Percentiles rank a stretch among this genome's conserved stretches.
Evolutionary conservation across 2,797 vertebrate species (phyloP).

Genomic region (Botia almorhae): DNA sequence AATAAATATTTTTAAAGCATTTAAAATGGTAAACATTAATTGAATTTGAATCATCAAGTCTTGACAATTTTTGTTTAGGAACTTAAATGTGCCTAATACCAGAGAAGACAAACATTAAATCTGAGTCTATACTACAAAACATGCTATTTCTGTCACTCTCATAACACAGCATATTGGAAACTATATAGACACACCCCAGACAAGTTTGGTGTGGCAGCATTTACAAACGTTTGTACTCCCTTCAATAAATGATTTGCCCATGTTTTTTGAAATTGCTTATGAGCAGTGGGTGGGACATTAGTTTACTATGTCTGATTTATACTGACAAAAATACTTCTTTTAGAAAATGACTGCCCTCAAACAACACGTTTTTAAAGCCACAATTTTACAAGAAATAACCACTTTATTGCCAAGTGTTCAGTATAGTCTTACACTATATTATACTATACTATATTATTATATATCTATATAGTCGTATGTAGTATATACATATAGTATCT

Average conservation of each 20-base stretch:
- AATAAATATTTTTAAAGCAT: too few relatives aligned
- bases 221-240: slow-evolving; percentile 39
- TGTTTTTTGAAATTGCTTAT: slow-evolving; percentile 1
- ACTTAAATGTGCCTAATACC: background rate
- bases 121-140: slow-evolving; percentile 5
- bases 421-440: background rate
- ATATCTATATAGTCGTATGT: too few relatives aligned
- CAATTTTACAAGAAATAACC: background rate
- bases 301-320: background rate
- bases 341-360: background rate
- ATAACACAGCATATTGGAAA: slow-evolving; percentile 18
- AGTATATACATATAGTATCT: too few relatives aligned
- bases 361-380: background rate
- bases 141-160: slow-evolving; percentile 34
- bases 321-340: background rate
- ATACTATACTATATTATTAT: too few relatives aligned
- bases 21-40: too few relatives aligned
- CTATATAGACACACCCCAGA: slow-evolving; percentile 39
- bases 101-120: slow-evolving; percentile 6
- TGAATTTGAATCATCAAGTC: too few relatives aligned
- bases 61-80: background rate
- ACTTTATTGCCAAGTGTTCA: background rate
- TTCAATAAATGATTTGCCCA: slow-evolving; percentile 26
- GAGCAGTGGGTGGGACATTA: slow-evolving; percentile 8
- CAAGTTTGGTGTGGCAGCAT: slow-evolving; percentile 22